Percentiles rank a stretch among this genome's conserved stretches.
Conservation (phyloP, 2,888 invertebrate genomes). For the Zaprionus lineosus region DNA sequence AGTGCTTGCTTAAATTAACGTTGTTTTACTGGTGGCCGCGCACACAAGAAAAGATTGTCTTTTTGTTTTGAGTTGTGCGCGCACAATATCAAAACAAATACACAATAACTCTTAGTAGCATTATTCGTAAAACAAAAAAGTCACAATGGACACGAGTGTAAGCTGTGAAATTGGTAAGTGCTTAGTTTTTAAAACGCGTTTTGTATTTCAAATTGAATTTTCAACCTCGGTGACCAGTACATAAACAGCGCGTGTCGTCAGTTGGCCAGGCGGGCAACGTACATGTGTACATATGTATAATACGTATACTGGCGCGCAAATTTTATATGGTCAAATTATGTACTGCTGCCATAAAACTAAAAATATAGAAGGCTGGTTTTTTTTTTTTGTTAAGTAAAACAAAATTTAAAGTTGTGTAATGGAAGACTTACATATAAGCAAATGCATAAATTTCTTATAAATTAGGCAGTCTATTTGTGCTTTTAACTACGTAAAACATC, state of each 20-base stretch:
- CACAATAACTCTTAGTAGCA: background rate
- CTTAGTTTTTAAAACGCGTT: background rate
- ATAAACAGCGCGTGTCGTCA: slow-evolving; percentile 48
- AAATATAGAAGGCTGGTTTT: too few species aligned
- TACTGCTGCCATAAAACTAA: too few species aligned
- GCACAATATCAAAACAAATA: slow-evolving; percentile 39
- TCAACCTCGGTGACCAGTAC: slow-evolving; percentile 58
- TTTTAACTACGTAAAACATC: slow-evolving; percentile 45
- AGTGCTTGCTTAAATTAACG: slow-evolving; percentile 4
- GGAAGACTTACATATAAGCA: too few species aligned
- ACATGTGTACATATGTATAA: slow-evolving; percentile 15
- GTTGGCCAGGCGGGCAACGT: slow-evolving; percentile 35
- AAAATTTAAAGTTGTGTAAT: too few species aligned
- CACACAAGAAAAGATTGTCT: slow-evolving; percentile 35
- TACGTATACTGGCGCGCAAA: slow-evolving; percentile 48
- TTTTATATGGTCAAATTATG: slow-evolving; percentile 4
- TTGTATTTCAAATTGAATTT: slow-evolving; percentile 72
- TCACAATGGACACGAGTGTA: slow-evolving; percentile 26
- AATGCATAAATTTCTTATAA: slow-evolving; percentile 11
- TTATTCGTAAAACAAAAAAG: background rate
- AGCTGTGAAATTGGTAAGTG: slow-evolving; percentile 42
- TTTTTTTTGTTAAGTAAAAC: too few species aligned
- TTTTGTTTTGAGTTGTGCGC: slow-evolving; percentile 54
- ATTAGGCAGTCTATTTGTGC: slow-evolving; percentile 24
- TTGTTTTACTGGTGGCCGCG: slow-evolving; percentile 30